These are phyloP conservation scores for Akabosia matsudoensis DNA, from an alignment of 1,140 invertebrate species.

Conservation along the genomic window DNA sequence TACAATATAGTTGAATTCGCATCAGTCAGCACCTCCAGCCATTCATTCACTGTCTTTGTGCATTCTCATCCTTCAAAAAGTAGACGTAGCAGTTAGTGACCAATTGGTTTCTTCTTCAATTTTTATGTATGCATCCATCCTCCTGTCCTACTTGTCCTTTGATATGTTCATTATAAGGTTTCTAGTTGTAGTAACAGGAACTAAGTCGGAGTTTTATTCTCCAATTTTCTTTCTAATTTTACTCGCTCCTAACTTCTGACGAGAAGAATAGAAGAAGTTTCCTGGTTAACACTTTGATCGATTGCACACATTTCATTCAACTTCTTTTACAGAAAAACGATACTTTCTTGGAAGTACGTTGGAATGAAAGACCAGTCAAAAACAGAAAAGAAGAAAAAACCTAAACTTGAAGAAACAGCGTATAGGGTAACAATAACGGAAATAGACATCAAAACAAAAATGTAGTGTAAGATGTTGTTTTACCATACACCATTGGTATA, in stretches of 20 bases:
- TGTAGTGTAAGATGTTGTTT: not conserved
- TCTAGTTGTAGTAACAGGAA: no score
- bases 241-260: not conserved
- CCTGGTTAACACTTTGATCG: conserved; percentile 7
- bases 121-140: no score
- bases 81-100: not conserved
- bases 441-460: not conserved
- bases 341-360: no score
- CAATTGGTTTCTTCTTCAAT: no score
- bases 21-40: not conserved
- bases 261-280: not conserved
- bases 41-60: not conserved
- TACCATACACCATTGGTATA: no score
- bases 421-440: not conserved
- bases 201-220: no score
- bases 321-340: not conserved
- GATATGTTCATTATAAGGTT: no score
- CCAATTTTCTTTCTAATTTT: not conserved
- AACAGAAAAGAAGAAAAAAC: not conserved
- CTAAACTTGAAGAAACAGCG: not conserved
- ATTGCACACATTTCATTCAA: conserved; percentile 11
- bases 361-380: not conserved
- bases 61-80: not conserved
- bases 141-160: no score
- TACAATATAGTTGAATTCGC: no score